Base-by-base conservation (phyloP, 1,140 invertebrate genomes). In the Agraylea sexmaculata region DNA sequence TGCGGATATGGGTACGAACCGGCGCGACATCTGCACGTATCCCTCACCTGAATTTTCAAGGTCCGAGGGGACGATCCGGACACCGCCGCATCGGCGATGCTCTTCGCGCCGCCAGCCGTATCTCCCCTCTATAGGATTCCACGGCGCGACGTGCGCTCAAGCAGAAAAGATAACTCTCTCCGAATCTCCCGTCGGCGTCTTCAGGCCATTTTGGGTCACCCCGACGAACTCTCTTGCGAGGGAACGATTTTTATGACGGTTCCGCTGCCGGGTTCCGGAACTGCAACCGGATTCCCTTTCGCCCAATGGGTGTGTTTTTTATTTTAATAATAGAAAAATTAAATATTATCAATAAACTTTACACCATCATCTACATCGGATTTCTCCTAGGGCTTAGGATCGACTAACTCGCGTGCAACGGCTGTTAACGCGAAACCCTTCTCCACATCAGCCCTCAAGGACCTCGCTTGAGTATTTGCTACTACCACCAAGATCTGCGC, bases 361-460 rank as follows among this genome's bases (percentile, higher is more conserved):
- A n/a, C n/a, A n/a, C n/a, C n/a, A n/a, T n/a, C 58, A 62, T 62
- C 56, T 53, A 60, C 61, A 60, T 63, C 59, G 56, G 63, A 60
- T 69, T 62, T 78, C 73, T 68, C 69, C 66, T 73, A 68, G 68
- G 69, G 68, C 73, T 77, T 76, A 82, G 77, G 81, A 80, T 77
- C 79, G 78, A 84, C 81, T 85, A 68, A 85, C 78, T 79, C 79
- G 77, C 79, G 75, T 78, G 69, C 82, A 84, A 87, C 70, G 68
- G 77, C 80, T 83, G 82, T 86, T 85, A 74, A 82, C 80, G 78
- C 75, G 81, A 79, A 87, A 83, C 81, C 79, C 79, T 84, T 83
- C 77, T 79, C 80, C 78, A 80, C 79, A 70, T 85, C 78, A 79
- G 78, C 79, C 77, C 76, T 81, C 77, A 74, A 80, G 74, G 78